Base-by-base conservation (phyloP, 1,140 invertebrate species). In the Coelopa frigida region DNA sequence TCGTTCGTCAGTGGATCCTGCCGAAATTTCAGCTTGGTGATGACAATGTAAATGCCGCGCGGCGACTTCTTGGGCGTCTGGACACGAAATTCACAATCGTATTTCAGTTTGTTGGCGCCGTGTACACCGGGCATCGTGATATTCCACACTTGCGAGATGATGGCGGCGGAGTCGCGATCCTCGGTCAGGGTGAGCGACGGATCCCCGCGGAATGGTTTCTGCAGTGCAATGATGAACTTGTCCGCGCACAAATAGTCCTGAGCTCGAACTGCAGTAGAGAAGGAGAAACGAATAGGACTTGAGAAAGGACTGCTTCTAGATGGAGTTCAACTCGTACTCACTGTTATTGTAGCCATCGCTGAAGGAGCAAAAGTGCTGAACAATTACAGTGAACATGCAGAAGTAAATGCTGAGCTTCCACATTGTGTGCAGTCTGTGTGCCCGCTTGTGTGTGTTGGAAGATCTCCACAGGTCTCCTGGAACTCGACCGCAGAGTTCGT, bases 131-230 rank as follows among this genome's bases (percentile, higher is more conserved):
- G 59, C 43, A 66, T 35, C 23, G 63, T 64, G 7, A 58, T 36
- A 36, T 68, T 68, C 63, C 63, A 68, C 0, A 49, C 32, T 39
- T 67, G 64, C 10, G 64, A 55, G 22, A 67, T 55, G n/a, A 67
- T 61, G 1, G 61, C 59, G 0, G 46, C 64, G 4, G 64, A 67
- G 18, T 66, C 58, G n/a, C 59, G 54, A 1, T 64, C 63, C 6
- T 60, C 59, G n/a, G 54, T 62, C 3, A 68, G 44, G 2, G 56
- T 50, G 15, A 68, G 35, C 1, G 47, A 49, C 3, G 64, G 63
- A 38, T 66, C 59, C n/a, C 61, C 61, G 0, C 59, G 53, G 26
- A 65, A 65, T 4, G 61, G 48, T 21, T 58, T 59, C 10, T 59
- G 47, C 23, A 65, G 23, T 5, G 59, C 54, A 32, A 54, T 52